A percentile compares a stretch with the other conserved stretches of the same genome.
These are phyloP conservation scores for Typhlichthys subterraneus DNA, from an alignment of 2,797 vertebrate genomes.

Conservation along the genomic window DNA sequence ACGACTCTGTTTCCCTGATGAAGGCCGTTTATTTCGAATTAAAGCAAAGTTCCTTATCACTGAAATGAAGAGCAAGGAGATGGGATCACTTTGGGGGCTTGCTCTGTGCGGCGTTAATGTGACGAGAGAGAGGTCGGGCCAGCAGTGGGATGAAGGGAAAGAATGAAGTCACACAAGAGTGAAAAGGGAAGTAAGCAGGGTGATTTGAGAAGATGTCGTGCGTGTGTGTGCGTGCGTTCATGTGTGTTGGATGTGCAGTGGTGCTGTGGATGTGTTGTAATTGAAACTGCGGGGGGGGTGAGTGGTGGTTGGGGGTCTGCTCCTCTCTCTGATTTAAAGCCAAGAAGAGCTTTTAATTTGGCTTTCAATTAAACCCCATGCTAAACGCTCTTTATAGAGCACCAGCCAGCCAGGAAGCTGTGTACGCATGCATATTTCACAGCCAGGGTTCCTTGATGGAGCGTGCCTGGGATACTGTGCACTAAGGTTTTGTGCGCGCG, in stretches of 20 bases:
- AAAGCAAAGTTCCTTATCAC: slow-evolving; percentile 81
- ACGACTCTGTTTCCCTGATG: slow-evolving; percentile 70
- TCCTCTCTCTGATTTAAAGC: slow-evolving; percentile 53
- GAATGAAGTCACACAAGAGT: background rate
- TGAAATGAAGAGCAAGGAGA: slow-evolving; percentile 49
- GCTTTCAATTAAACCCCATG: slow-evolving; percentile 68
- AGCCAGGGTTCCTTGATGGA: no score
- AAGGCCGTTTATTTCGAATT: slow-evolving; percentile 83
- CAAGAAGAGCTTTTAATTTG: slow-evolving; percentile 65
- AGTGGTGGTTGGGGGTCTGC: slow-evolving; percentile 27
- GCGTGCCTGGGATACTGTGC: no score
- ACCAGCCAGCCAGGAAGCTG: background rate
- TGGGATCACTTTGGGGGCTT: slow-evolving; percentile 58
- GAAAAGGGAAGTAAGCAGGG: slow-evolving; percentile 17
- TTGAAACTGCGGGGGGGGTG: slow-evolving; percentile 55
- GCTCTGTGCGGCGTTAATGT: slow-evolving; percentile 51
- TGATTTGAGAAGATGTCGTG: slow-evolving; percentile 15
- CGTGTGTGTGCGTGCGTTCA: background rate
- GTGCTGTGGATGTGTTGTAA: slow-evolving; percentile 55
- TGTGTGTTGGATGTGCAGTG: background rate
- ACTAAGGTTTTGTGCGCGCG: background rate
- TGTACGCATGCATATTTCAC: no score
- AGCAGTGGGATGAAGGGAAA: background rate
- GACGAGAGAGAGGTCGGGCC: slow-evolving; percentile 15
- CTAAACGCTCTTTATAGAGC: slow-evolving; percentile 56